phyloP scores from a whole-genome alignment of 2,888 invertebrate species.

The Andrena flavipes region DNA sequence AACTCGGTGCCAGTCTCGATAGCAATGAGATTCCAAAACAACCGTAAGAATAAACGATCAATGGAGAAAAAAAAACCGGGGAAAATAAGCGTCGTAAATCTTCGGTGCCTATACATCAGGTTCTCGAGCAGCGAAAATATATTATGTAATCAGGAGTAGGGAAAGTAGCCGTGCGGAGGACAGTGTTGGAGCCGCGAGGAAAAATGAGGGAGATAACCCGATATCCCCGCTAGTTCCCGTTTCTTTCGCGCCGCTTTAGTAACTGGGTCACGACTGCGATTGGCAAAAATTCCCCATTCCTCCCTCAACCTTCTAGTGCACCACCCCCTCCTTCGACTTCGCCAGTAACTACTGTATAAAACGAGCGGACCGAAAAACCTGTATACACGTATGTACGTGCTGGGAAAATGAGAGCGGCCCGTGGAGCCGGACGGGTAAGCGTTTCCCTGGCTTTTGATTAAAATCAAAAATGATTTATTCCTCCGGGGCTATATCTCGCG shows the following conservation, averaged over 20 bases:
- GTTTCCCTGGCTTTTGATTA: conserved; percentile 72
- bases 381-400: conserved; percentile 16
- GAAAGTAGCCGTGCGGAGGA: conserved; percentile 33
- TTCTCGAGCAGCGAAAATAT: conserved; percentile 35
- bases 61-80: conserved; percentile 8
- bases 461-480: conserved; percentile 78
- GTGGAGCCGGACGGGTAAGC: conserved; percentile 43
- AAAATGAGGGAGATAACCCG: conserved; percentile 52
- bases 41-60: not conserved
- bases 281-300: conserved; percentile 30
- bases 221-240: conserved; percentile 31
- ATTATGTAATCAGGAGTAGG: conserved; percentile 57
- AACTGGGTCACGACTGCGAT: conserved; percentile 51
- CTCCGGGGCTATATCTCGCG: conserved; percentile 59
- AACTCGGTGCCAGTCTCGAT: not conserved
- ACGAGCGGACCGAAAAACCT: conserved; percentile 29
- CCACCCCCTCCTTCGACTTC: not conserved
- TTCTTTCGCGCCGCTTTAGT: conserved; percentile 30
- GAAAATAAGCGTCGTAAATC: conserved; percentile 50
- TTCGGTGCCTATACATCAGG: conserved; percentile 33
- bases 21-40: conserved; percentile 6
- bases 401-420: conserved; percentile 47
- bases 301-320: not conserved
- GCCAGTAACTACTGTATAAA: conserved; percentile 22
- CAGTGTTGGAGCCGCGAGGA: conserved; percentile 31